A percentile compares a stretch with the other conserved stretches of the same genome.
These are phyloP conservation scores for Anhinga rufa DNA, from an alignment of 2,113 vertebrate species.

Conservation along the genomic window DNA sequence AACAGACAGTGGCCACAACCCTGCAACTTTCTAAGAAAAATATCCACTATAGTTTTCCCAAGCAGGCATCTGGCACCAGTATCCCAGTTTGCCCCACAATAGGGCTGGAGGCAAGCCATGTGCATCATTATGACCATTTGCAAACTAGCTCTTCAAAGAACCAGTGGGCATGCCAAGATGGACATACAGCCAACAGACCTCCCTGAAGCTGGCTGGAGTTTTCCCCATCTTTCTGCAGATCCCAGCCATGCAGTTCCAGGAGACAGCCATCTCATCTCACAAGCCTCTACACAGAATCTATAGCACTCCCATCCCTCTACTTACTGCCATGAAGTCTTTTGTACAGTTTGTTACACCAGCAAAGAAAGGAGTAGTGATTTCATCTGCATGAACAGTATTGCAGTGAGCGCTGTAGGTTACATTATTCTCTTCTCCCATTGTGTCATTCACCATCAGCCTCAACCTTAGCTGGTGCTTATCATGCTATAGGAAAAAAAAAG, in stretches of 20 bases:
- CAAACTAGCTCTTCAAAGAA: neutral
- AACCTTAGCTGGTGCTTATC: slow-evolving; percentile 43
- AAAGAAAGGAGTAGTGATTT: neutral
- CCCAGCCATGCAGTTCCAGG: neutral
- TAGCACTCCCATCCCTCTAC: neutral
- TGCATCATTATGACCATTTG: neutral
- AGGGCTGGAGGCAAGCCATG: neutral
- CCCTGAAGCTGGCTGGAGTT: neutral
- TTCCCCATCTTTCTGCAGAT: neutral
- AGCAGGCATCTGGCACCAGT: neutral
- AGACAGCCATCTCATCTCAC: neutral
- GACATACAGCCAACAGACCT: neutral
- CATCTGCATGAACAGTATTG: neutral
- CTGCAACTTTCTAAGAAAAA: neutral
- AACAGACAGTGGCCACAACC: neutral
- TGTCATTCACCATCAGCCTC: neutral
- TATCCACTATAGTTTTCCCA: neutral
- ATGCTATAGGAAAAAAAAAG: neutral
- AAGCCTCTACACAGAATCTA: neutral
- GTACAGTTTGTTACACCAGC: slow-evolving; percentile 55
- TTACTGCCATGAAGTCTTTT: slow-evolving; percentile 70
- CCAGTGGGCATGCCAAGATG: neutral
- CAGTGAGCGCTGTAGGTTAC: slow-evolving; percentile 32
- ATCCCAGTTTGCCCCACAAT: neutral
- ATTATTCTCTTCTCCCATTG: neutral